Conservation (phyloP, 2,113 vertebrate species). For the Callithrix jacchus region DNA sequence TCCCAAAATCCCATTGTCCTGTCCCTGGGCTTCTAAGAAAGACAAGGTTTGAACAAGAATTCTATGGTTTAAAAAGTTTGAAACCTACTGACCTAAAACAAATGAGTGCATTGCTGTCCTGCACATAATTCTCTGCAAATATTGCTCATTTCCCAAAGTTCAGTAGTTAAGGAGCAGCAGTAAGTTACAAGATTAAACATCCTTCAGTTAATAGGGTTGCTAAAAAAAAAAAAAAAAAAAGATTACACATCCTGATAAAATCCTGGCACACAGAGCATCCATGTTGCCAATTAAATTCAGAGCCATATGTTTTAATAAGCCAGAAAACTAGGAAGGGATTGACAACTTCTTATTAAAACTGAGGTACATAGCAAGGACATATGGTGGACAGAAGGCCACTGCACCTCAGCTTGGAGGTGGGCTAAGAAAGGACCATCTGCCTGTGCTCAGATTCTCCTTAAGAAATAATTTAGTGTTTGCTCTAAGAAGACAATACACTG, state of each 20-base stretch:
- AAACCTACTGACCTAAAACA: not conserved
- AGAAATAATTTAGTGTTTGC: conserved; percentile 11
- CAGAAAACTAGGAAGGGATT: conserved; percentile 44
- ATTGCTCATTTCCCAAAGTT: not conserved
- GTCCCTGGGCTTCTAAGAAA: not conserved
- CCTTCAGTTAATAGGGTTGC: too few relatives aligned
- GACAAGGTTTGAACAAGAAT: not conserved
- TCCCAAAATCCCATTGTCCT: not conserved
- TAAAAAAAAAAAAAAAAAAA: too few relatives aligned
- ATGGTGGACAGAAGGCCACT: conserved; percentile 58
- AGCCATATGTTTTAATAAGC: conserved; percentile 71
- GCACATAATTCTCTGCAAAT: not conserved
- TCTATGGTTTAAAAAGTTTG: not conserved
- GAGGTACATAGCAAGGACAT: conserved; percentile 36
- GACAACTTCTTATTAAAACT: conserved; percentile 68
- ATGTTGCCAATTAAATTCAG: not conserved
- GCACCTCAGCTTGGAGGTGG: not conserved
- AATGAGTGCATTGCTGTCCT: not conserved
- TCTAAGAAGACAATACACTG: not conserved
- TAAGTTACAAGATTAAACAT: not conserved
- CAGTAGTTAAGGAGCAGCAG: not conserved
- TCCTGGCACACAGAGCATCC: conserved; percentile 9
- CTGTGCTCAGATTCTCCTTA: not conserved
- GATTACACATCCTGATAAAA: not conserved
- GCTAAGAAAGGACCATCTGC: conserved; percentile 1